Percentiles rank a stretch among this genome's conserved stretches.
Conservation (phyloP, 2,888 invertebrate species). For the Cyrtodaria siliqua region DNA sequence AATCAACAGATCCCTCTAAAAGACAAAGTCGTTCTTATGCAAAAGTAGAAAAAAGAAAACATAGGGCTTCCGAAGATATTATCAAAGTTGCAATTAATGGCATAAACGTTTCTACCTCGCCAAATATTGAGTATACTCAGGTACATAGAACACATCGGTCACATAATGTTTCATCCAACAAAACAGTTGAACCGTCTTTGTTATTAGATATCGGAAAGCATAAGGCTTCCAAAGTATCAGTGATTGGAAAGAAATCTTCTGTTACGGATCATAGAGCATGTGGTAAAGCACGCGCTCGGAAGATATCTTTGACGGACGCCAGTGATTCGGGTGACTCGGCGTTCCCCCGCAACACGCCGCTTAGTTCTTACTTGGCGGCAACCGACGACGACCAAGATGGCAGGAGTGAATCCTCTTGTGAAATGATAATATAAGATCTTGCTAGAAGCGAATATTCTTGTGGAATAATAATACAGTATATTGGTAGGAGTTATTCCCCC, state of each 20-base stretch:
- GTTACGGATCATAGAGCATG: background rate
- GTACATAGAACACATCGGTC: too few relatives aligned
- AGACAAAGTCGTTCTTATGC: too few relatives aligned
- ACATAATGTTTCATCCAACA: too few relatives aligned
- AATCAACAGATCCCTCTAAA: background rate
- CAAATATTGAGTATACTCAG: too few relatives aligned
- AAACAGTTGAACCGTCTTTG: too few relatives aligned
- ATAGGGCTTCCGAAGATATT: background rate
- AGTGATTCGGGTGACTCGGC: slow-evolving; percentile 80
- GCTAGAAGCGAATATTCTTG: too few relatives aligned
- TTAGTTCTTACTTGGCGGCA: slow-evolving; percentile 53
- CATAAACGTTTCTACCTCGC: slow-evolving; percentile 14
- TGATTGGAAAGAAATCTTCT: too few relatives aligned
- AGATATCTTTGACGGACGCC: slow-evolving; percentile 34
- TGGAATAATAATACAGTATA: too few relatives aligned
- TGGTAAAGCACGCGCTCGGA: background rate
- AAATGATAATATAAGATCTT: slow-evolving; percentile 79
- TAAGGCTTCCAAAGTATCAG: too few relatives aligned
- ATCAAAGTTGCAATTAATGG: background rate
- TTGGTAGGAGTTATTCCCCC: too few relatives aligned
- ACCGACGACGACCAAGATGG: slow-evolving; percentile 71
- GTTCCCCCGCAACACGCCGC: slow-evolving; percentile 72
- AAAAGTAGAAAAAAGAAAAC: too few relatives aligned
- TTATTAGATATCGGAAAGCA: too few relatives aligned
- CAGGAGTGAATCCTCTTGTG: slow-evolving; percentile 74